Conservation (phyloP, 2,888 invertebrate genomes). For the Uloborus plumipes region DNA sequence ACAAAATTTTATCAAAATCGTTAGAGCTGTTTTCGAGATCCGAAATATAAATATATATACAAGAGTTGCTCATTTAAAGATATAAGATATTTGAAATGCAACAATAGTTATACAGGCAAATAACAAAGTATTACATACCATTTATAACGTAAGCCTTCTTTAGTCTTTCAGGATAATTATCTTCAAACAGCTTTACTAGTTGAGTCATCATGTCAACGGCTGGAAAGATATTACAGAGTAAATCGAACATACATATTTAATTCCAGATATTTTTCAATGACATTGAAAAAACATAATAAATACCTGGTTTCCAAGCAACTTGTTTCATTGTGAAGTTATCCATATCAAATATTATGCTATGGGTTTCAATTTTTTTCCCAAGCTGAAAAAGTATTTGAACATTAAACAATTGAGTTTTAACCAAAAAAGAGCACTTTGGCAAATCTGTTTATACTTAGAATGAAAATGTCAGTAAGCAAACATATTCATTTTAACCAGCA, state of each 20-base stretch:
- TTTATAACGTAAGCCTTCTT: slow-evolving; percentile 89
- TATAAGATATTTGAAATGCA: too few relatives aligned
- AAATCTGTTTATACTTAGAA: too few relatives aligned
- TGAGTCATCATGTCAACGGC: slow-evolving; percentile 86
- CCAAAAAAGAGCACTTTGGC: too few relatives aligned
- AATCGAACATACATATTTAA: neutral
- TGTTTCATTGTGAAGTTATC: slow-evolving; percentile 71
- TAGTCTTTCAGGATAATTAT: slow-evolving; percentile 92
- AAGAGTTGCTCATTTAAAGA: neutral
- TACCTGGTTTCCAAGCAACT: slow-evolving; percentile 85
- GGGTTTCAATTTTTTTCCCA: slow-evolving; percentile 70
- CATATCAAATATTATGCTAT: slow-evolving; percentile 72
- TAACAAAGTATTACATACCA: slow-evolving; percentile 70
- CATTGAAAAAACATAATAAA: neutral
- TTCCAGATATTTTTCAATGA: neutral
- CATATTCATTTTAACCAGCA: too few relatives aligned
- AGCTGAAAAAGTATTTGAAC: slow-evolving; percentile 66
- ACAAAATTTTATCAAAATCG: too few relatives aligned
- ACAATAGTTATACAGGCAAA: too few relatives aligned
- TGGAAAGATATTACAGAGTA: slow-evolving; percentile 70
- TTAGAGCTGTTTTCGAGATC: too few relatives aligned
- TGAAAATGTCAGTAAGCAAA: too few relatives aligned
- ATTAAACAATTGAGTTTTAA: too few relatives aligned
- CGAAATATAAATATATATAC: neutral
- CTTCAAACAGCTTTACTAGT: slow-evolving; percentile 86